Evolutionary conservation across 1,140 invertebrate genomes (phyloP).

Genomic region (Caligus rogercresseyi): DNA sequence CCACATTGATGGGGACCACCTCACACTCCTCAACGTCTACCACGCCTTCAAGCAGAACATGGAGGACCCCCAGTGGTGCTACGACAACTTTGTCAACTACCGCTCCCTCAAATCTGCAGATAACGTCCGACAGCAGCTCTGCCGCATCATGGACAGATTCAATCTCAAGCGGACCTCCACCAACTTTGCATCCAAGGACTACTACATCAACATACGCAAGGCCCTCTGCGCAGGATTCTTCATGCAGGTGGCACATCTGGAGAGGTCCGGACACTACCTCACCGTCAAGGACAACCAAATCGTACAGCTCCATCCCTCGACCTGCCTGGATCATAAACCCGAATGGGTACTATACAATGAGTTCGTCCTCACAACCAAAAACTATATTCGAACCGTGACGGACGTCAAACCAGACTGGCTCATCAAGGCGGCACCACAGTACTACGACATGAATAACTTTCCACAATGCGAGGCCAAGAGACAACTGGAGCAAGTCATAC

Average conservation of each 20-base stretch:
- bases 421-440: constrained; percentile 61
- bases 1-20: constrained; percentile 97
- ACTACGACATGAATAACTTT: constrained; percentile 95
- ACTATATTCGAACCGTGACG: constrained; percentile 96
- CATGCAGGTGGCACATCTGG: constrained; percentile 96
- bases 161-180: constrained; percentile 80
- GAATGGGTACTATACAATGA: constrained; percentile 99
- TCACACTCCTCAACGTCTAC: constrained; percentile 82
- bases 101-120: constrained; percentile 85
- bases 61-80: constrained; percentile 96
- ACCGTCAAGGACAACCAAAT: constrained; percentile 99
- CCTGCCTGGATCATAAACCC: constrained; percentile 95
- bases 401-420: constrained; percentile 82
- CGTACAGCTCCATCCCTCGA: constrained; percentile 95
- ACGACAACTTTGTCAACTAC: constrained; percentile 98
- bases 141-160: constrained; percentile 76
- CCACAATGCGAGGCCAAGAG: constrained; percentile 89
- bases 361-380: constrained; percentile 97
- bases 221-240: constrained; percentile 95
- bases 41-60: constrained; percentile 95
- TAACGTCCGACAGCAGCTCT: constrained; percentile 61
- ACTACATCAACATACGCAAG: constrained; percentile 96
- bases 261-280: constrained; percentile 85
- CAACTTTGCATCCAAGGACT: constrained; percentile 96
- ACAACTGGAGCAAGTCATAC: constrained; percentile 66